Percentiles rank a stretch among this genome's conserved stretches.
Evolutionary conservation across 1,140 invertebrate genomes (phyloP).

Genomic region (Tetragonula clypearis): DNA sequence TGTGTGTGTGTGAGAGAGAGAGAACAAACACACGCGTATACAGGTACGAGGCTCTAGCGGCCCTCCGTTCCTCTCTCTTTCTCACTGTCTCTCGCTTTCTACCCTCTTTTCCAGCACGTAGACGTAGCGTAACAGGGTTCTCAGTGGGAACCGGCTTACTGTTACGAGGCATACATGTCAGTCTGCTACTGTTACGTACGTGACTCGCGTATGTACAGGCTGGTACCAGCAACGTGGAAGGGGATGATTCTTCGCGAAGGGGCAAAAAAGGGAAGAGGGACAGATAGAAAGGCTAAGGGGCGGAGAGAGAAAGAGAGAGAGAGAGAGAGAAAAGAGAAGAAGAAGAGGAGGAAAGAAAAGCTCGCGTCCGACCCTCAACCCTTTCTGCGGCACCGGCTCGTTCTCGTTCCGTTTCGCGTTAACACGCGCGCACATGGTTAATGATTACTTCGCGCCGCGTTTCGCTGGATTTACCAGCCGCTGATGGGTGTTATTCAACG

Average conservation of each 20-base stretch:
- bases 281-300: background rate
- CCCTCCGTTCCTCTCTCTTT: constrained; percentile 4
- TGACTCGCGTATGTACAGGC: constrained; percentile 61
- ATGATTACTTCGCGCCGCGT: constrained; percentile 9
- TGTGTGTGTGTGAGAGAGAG: no score
- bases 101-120: constrained; percentile 59
- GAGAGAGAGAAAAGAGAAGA: background rate
- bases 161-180: constrained; percentile 63
- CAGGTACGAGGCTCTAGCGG: background rate
- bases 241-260: constrained; percentile 41
- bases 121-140: constrained; percentile 58
- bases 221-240: constrained; percentile 49
- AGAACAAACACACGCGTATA: background rate
- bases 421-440: constrained; percentile 10
- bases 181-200: constrained; percentile 64
- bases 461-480: background rate
- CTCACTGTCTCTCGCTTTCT: constrained; percentile 25
- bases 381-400: background rate
- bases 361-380: constrained; percentile 4
- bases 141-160: constrained; percentile 66
- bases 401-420: constrained; percentile 1
- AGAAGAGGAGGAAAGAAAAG: background rate
- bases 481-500: background rate
- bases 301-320: background rate
- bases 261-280: background rate